phyloP scores from a whole-genome alignment of 92 coral and sea anemone species.

The Anthopleura xanthogrammica region DNA sequence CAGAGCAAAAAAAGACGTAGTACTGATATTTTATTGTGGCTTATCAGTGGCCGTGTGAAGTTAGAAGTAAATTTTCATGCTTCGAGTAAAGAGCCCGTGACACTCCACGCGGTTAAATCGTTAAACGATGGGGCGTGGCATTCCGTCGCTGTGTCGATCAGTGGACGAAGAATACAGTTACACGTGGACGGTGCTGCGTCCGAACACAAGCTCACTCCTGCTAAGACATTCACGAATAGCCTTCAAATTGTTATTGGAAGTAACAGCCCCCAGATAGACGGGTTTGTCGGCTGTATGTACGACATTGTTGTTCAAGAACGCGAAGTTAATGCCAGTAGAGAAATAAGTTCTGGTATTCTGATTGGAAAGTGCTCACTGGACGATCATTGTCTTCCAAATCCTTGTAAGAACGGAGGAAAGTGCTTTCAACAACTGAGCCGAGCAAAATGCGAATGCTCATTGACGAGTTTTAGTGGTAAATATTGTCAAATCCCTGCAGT shows the following conservation, averaged over 20 bases:
- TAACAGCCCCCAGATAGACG: slow-evolving; percentile 16
- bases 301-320: slow-evolving; percentile 64
- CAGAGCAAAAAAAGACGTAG: slow-evolving; percentile 30
- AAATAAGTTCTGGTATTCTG: slow-evolving; percentile 27
- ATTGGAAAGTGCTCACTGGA: slow-evolving; percentile 42
- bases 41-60: slow-evolving; percentile 49
- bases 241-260: slow-evolving; percentile 56
- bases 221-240: slow-evolving; percentile 41
- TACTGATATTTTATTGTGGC: slow-evolving; percentile 53
- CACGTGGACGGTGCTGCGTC: slow-evolving; percentile 50
- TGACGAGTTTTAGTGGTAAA: slow-evolving; percentile 60
- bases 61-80: slow-evolving; percentile 48
- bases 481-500: slow-evolving; percentile 67
- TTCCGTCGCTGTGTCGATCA: slow-evolving; percentile 53
- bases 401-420: slow-evolving; percentile 73
- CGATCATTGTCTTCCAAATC: slow-evolving; percentile 79
- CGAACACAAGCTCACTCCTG: slow-evolving; percentile 16
- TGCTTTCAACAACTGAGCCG: slow-evolving; percentile 59
- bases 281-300: slow-evolving; percentile 84
- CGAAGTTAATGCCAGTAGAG: slow-evolving; percentile 30
- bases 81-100: slow-evolving; percentile 25
- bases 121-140: slow-evolving; percentile 88
- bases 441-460: slow-evolving; percentile 72
- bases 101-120: slow-evolving; percentile 42
- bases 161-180: slow-evolving; percentile 42